Percentiles rank a stretch among this genome's conserved stretches.
phyloP scores from a whole-genome alignment of 2,797 vertebrate species.

The Aldrovandia affinis region DNA sequence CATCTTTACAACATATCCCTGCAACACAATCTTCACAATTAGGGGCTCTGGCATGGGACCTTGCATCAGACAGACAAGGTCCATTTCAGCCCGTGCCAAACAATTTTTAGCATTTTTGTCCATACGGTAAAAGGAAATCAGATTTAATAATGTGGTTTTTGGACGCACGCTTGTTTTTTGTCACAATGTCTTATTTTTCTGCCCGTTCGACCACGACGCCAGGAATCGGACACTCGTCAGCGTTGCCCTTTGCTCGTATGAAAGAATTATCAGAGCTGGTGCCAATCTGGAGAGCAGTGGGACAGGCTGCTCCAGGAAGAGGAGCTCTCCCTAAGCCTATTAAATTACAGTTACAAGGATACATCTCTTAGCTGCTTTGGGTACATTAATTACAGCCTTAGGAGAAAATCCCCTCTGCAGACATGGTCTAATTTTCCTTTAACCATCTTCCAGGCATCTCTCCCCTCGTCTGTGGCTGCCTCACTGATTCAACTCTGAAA shows the following conservation, averaged over 20 bases:
- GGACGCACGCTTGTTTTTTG: not conserved
- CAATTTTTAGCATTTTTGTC: not conserved
- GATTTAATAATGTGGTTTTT: not conserved
- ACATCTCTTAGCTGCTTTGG: not conserved
- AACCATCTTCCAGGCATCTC: not conserved
- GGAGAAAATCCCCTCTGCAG: conserved; percentile 6
- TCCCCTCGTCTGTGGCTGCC: not conserved
- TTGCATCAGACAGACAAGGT: not conserved
- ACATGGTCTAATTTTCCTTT: conserved; percentile 1
- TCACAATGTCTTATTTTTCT: not conserved
- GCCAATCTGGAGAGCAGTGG: not conserved
- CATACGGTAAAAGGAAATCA: not conserved
- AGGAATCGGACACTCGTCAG: not conserved
- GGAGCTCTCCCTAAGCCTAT: not conserved
- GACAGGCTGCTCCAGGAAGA: not conserved
- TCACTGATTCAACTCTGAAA: not conserved
- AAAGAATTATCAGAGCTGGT: not conserved
- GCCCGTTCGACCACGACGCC: not conserved
- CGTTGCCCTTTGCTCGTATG: not conserved
- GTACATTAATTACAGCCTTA: conserved; percentile 8
- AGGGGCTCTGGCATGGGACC: not conserved
- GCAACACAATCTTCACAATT: not conserved
- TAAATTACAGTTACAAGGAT: conserved; percentile 19
- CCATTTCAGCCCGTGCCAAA: not conserved
- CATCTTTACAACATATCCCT: not conserved